phyloP scores from a whole-genome alignment of 2,797 vertebrate species.

The Coccyzus lansbergi region DNA sequence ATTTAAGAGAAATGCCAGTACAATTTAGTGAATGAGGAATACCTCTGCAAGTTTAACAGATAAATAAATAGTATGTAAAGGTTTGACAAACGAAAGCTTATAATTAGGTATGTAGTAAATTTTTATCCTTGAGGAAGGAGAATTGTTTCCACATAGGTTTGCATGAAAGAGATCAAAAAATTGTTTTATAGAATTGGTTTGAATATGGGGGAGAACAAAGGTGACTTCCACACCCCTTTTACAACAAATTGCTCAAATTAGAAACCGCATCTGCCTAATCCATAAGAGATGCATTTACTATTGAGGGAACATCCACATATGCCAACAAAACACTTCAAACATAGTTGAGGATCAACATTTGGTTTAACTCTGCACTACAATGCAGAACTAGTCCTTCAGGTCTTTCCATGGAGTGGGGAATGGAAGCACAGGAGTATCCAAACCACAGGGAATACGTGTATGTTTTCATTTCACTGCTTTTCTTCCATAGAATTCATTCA shows the following conservation, averaged over 20 bases:
- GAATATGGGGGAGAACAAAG: not conserved
- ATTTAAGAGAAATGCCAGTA: not conserved
- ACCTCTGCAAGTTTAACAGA: not conserved
- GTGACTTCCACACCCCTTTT: not conserved
- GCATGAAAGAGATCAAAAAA: not conserved
- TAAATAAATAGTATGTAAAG: not conserved
- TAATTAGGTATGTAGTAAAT: not conserved
- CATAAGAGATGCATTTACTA: not conserved
- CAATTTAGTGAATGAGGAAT: conserved; percentile 1
- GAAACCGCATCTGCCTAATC: not conserved
- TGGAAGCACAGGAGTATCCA: not conserved
- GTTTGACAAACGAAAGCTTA: not conserved
- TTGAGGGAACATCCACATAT: not conserved
- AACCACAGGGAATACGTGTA: not conserved
- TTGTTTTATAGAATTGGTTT: not conserved
- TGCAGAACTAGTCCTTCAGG: not conserved
- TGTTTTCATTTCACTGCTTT: not conserved
- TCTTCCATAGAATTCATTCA: not conserved
- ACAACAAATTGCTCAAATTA: not conserved
- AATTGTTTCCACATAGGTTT: not conserved
- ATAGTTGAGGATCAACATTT: not conserved
- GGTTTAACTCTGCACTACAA: not conserved
- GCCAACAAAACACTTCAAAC: not conserved
- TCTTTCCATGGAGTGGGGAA: not conserved
- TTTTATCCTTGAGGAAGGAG: not conserved